These are phyloP conservation scores for Halcyon smyrnensis DNA, from an alignment of 2,797 vertebrate genomes.

Conservation along the genomic window DNA sequence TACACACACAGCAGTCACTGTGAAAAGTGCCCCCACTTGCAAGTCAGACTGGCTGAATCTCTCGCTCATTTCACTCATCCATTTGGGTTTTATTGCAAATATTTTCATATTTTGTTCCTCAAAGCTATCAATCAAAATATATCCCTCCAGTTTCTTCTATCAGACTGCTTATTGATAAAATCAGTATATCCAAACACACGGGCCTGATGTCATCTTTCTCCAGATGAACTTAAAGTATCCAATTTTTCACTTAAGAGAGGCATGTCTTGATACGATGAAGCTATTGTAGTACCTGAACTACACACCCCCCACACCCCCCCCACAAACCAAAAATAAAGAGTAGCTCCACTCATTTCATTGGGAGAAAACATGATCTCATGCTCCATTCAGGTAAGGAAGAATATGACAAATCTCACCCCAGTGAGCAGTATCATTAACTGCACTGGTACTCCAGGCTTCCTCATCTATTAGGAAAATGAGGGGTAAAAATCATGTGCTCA, in stretches of 20 bases:
- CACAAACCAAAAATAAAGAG: neutral
- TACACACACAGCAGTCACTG: neutral
- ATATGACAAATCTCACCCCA: slow-evolving; percentile 25
- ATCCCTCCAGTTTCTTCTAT: neutral
- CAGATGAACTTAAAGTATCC: slow-evolving; percentile 5
- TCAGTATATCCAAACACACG: neutral
- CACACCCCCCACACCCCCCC: neutral
- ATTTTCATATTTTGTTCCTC: neutral
- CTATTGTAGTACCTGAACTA: slow-evolving; percentile 7
- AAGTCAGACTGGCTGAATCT: neutral
- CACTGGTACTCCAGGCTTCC: neutral
- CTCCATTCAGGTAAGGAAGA: slow-evolving; percentile 24
- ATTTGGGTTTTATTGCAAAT: neutral
- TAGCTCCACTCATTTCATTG: neutral
- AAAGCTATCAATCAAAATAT: neutral
- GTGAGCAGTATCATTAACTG: neutral
- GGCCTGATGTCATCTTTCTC: slow-evolving; percentile 15
- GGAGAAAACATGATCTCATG: slow-evolving; percentile 50
- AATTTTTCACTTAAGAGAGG: neutral
- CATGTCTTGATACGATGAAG: neutral
- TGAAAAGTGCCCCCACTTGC: neutral
- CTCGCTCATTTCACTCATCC: neutral
- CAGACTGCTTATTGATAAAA: neutral
- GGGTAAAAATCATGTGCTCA: neutral
- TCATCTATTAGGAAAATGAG: neutral